Evolutionary conservation across 2,888 invertebrate genomes (phyloP), one percentile per base, ranked within the genome.

Genomic region (Gisinianus flammeolus): DNA sequence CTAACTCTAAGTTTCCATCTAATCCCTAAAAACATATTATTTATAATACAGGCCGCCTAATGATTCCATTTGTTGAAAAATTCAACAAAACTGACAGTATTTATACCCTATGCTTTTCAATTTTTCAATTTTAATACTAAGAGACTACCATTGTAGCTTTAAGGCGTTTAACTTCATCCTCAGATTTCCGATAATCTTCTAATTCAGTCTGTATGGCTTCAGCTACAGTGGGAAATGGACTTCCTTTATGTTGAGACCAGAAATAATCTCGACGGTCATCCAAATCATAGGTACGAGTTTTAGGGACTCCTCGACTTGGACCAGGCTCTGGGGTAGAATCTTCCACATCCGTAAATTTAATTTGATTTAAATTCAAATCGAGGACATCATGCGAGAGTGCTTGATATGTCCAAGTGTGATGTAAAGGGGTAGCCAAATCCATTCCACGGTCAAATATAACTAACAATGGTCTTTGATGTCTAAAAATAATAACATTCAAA

Each of bases 351-450:
- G 91, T 91, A 19, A 94, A 91, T 64, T 91, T 90, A 0, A 94
- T 91, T 81, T 95, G 90, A 88, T 99, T 99, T 77, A 98, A 88
- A 10, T 95, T 92, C 83, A 98, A 89, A 86, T 97, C 95, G 77
- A 99, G 88, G 4, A 98, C 94, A 89, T 99, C 99, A 87, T 99
- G 98, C 30, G 96, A 93, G 76, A 99, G 88, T 0, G 99, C 98
- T 88, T 99, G 99, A 87, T 99, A 99, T 0, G 98, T 99, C 99
- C 99, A 99, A 0, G 99, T 98, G 87, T 99, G 99, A 89, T 98
- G 98, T 12, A 54, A 19, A 54, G 97, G 97, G 62, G 98, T 99
- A 0, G 98, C 97, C 91, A 99, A 92, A 87, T 98, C 98, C 82
- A 97, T 90, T 87, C 95, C 97, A 79, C 98, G 91, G 87, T 99